Evolutionary conservation across 1,140 invertebrate genomes (phyloP).

Genomic region (Drosophila nannoptera): DNA sequence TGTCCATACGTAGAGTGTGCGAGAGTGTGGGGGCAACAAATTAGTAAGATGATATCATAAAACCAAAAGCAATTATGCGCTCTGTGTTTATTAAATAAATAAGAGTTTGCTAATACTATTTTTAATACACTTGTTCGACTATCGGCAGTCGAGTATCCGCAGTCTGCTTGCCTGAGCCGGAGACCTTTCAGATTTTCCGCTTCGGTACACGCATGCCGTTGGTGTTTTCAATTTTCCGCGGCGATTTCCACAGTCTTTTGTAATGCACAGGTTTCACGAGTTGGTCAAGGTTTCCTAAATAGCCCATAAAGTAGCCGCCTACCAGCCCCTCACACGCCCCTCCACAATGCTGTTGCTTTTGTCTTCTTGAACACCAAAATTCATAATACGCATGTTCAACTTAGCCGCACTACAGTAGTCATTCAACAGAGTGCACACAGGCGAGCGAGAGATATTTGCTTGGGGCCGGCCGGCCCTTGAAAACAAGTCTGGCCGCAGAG

Average conservation of each 20-base stretch:
- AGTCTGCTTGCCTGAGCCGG: conserved; percentile 33
- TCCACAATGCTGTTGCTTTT: not conserved
- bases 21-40: conserved; percentile 8
- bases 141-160: conserved; percentile 6
- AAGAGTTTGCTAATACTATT: conserved; percentile 23
- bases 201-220: conserved; percentile 46
- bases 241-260: conserved; percentile 58
- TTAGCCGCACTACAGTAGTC: conserved; percentile 5
- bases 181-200: conserved; percentile 71
- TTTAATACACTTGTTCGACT: conserved; percentile 7
- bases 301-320: conserved; percentile 52
- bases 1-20: not conserved
- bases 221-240: conserved; percentile 39
- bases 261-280: conserved; percentile 65
- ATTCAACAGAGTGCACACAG: not conserved
- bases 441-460: conserved; percentile 5
- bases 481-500: conserved; percentile 35
- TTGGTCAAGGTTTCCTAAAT: conserved; percentile 67
- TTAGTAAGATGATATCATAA: conserved; percentile 38
- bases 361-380: conserved; percentile 28
- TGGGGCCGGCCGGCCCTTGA: conserved; percentile 33
- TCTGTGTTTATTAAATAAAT: conserved; percentile 41
- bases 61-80: conserved; percentile 34
- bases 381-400: conserved; percentile 46
- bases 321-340: not conserved